Conservation (phyloP, 1,140 invertebrate species). For the Anoplolepis gracilipes region DNA sequence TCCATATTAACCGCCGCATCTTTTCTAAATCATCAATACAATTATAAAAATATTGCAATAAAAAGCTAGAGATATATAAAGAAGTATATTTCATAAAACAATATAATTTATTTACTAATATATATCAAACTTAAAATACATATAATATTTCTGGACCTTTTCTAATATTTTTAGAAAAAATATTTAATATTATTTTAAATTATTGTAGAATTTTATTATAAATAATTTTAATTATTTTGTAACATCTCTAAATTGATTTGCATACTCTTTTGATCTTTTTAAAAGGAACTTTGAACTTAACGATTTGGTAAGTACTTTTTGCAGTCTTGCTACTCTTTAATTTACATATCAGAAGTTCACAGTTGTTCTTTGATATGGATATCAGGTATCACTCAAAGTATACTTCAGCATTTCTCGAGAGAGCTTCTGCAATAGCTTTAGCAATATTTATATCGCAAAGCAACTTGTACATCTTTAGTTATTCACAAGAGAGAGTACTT, state of each 20-base stretch:
- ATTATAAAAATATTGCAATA: background rate
- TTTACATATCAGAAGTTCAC: slow-evolving; percentile 29
- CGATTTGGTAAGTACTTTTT: slow-evolving; percentile 5
- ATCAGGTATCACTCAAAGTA: slow-evolving; percentile 55
- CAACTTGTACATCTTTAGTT: slow-evolving; percentile 4
- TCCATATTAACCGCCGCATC: slow-evolving; percentile 97
- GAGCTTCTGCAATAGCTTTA: slow-evolving; percentile 21
- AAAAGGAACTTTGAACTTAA: background rate
- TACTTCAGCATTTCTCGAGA: slow-evolving; percentile 8
- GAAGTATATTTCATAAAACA: background rate
- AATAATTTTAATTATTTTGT: background rate
- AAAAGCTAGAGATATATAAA: background rate
- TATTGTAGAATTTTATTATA: background rate
- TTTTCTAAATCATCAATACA: slow-evolving; percentile 88
- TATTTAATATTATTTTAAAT: background rate
- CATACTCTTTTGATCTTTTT: background rate
- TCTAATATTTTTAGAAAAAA: background rate
- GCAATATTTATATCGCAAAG: slow-evolving; percentile 27
- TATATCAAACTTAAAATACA: background rate
- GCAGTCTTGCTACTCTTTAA: slow-evolving; percentile 5
- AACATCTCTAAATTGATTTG: background rate
- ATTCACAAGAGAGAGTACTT: background rate
- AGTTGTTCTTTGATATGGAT: slow-evolving; percentile 65
- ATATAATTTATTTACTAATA: background rate
- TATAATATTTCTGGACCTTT: background rate